phyloP scores from a whole-genome alignment of 2,888 invertebrate genomes.

The Baccha elongata region DNA sequence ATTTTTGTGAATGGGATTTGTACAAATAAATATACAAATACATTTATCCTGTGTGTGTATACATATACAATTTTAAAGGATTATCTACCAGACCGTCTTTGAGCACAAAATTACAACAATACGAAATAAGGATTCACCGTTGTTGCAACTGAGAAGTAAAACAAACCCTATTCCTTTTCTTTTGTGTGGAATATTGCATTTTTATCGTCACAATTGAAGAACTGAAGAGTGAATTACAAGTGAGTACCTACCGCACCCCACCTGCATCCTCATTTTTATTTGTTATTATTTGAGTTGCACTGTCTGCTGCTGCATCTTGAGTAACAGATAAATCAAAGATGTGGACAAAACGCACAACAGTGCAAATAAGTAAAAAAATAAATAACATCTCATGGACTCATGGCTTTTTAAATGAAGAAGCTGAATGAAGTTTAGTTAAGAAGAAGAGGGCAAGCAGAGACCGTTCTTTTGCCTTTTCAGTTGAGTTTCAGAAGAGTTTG shows the following conservation, averaged over 20 bases:
- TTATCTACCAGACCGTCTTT: conserved; percentile 33
- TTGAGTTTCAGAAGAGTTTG: conserved; percentile 8
- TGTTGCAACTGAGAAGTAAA: conserved; percentile 19
- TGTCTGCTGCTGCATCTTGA: neutral
- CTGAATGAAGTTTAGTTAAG: conserved; percentile 1
- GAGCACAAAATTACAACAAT: neutral
- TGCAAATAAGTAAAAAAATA: neutral
- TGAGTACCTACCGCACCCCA: conserved; percentile 18
- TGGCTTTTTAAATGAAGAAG: conserved; percentile 6
- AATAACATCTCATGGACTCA: neutral
- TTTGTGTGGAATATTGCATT: conserved; percentile 44
- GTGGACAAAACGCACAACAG: conserved; percentile 41
- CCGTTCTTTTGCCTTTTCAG: neutral
- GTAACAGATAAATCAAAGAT: conserved; percentile 47
- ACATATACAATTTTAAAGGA: conserved; percentile 61
- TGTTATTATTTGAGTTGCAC: neutral
- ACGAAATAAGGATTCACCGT: conserved; percentile 31
- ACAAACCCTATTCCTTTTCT: conserved; percentile 10
- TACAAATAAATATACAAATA: conserved; percentile 24
- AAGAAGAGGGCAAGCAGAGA: neutral
- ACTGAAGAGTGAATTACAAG: conserved; percentile 33
- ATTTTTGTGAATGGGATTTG: conserved; percentile 62
- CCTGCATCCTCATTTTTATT: neutral
- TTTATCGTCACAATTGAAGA: conserved; percentile 15
- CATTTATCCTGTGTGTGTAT: conserved; percentile 39